These are phyloP conservation scores for Lutra lutra DNA, from an alignment of 2,797 vertebrate genomes.

Conservation along the genomic window DNA sequence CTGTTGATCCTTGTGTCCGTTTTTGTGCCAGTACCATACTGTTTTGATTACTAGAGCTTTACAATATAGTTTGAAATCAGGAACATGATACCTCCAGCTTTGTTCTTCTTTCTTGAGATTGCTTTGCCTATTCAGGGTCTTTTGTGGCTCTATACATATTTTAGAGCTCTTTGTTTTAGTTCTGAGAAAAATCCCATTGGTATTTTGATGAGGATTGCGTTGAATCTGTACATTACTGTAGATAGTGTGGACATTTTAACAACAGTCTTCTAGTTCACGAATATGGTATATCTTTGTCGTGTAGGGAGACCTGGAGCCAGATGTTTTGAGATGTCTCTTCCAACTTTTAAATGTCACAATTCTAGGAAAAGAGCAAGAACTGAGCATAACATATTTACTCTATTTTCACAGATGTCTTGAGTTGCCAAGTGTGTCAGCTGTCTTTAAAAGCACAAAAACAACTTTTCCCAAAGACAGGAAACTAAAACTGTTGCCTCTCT, in stretches of 20 bases:
- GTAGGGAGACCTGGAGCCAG: background rate
- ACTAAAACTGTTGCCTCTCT: background rate
- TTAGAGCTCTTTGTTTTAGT: background rate
- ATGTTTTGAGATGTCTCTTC: constrained; percentile 21
- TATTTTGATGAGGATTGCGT: background rate
- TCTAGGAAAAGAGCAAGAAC: constrained; percentile 26
- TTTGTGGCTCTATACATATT: background rate
- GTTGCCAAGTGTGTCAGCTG: background rate
- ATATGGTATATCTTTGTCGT: background rate
- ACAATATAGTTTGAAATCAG: background rate
- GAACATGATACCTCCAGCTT: background rate
- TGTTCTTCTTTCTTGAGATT: background rate
- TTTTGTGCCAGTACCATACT: background rate
- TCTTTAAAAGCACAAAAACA: constrained; percentile 7
- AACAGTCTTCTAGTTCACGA: background rate
- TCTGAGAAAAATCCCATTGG: background rate
- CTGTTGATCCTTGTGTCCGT: background rate
- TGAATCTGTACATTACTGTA: background rate
- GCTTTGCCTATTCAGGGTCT: background rate
- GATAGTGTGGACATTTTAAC: background rate
- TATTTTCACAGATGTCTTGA: background rate
- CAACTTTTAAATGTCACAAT: constrained; percentile 51
- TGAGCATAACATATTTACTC: background rate
- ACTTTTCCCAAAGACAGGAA: background rate
- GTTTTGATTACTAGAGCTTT: background rate